Evolutionary conservation across 2,113 vertebrate species (phyloP), one percentile per base, ranked within the genome.

Genomic region (Oxygymnocypris stewartii): DNA sequence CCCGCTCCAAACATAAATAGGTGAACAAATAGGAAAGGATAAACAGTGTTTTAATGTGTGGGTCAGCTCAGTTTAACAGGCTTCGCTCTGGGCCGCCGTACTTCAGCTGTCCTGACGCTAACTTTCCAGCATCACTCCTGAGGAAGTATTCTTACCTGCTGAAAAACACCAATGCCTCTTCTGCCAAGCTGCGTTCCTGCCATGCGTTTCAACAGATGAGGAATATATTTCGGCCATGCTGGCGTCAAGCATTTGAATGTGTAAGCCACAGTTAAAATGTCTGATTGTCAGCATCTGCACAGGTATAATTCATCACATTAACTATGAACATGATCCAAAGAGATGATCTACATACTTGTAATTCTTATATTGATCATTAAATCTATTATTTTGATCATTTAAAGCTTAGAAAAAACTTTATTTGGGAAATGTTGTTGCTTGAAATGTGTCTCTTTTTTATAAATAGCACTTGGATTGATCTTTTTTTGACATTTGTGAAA

Each of bases 1-100:
- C 79, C 85, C 85, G 82, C 90, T 86, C 78, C 47, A 69, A 88
- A 91, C 92, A 92, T 79, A 93, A 94, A 94, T 93, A 94, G 91
- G 86, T 89, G 88, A 87, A 93, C 91, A 94, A 94, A 94, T 85
- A 93, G 67, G 63, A 79, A 91, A 83, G 44, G 80, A 20, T 76
- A 88, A 87, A 88, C 89, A 87, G 61, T 79, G 28, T 67, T 88
- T 92, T 91, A 87, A 92, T 88, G 11, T 25, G 49, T 42, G 49
- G 65, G 82, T 84, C 77, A 91, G 90, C 87, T 90, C 75, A 88
- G 86, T 86, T 90, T 84, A 87, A 89, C 88, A 88, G 88, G 90
- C 71, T 85, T 73, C n/a, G 57, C 67, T 49, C 57, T 88, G 85
- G 86, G 82, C 71, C 91, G 88, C 84, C 81, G 83, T 86, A 89